Conservation (phyloP, 2,797 vertebrate genomes). For the Sarcoramphus papa region DNA sequence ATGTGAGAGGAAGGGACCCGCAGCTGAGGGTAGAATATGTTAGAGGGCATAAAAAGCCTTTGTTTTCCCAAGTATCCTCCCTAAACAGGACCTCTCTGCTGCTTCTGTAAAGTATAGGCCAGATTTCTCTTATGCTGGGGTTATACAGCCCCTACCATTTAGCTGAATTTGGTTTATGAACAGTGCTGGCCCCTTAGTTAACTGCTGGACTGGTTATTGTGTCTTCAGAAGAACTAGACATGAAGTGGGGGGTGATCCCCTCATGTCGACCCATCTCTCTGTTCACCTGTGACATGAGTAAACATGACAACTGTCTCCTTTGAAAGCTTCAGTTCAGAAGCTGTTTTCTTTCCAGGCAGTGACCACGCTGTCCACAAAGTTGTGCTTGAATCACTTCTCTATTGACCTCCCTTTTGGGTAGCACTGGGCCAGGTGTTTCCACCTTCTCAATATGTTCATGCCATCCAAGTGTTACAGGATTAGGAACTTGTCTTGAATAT, state of each 20-base stretch:
- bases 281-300: not conserved
- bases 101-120: not conserved
- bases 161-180: not conserved
- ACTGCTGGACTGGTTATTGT: not conserved
- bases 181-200: not conserved
- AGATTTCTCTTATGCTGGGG: not conserved
- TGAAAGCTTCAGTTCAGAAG: not conserved
- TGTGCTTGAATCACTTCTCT: not conserved
- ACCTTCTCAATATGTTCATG: not conserved
- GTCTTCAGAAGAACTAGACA: not conserved
- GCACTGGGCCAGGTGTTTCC: not conserved
- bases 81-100: not conserved
- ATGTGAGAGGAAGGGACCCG: not conserved
- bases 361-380: not conserved
- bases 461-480: not conserved
- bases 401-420: not conserved
- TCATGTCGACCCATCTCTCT: not conserved
- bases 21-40: not conserved
- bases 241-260: rapidly evolving
- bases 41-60: not conserved
- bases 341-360: not conserved
- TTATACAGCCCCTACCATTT: not conserved
- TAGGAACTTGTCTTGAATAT: not conserved
- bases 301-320: not conserved
- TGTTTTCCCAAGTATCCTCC: not conserved